Percentiles rank a stretch among this genome's conserved stretches.
These are phyloP conservation scores for Aphis gossypii DNA, from an alignment of 1,140 invertebrate genomes.

Conservation along the genomic window DNA sequence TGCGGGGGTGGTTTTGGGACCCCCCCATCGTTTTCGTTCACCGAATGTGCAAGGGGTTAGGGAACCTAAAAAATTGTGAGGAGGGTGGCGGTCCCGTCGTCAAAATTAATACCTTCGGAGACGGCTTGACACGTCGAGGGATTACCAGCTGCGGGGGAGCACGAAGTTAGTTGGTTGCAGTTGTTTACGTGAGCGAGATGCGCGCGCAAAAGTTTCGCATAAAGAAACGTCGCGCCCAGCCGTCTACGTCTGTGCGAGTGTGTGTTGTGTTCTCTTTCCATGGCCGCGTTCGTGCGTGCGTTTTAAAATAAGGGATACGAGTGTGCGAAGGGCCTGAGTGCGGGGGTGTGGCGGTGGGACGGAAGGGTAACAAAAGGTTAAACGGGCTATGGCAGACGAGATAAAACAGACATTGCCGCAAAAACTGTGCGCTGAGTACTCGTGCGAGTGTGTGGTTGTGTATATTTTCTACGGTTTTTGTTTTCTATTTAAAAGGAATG, in stretches of 20 bases:
- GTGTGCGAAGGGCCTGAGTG: background rate
- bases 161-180: background rate
- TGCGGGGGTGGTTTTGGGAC: background rate
- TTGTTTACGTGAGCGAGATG: background rate
- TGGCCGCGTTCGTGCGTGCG: background rate
- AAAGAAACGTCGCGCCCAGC: background rate
- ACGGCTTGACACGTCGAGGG: conserved; percentile 1
- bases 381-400: conserved; percentile 43
- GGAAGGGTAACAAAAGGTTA: conserved; percentile 43
- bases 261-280: background rate
- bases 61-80: background rate
- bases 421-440: conserved; percentile 8
- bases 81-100: background rate
- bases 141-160: background rate
- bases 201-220: background rate
- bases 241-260: background rate
- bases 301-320: background rate
- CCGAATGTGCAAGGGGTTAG: background rate
- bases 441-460: background rate
- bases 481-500: conserved; percentile 21
- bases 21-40: background rate
- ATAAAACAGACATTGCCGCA: conserved; percentile 39
- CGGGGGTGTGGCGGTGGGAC: background rate
- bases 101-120: conserved; percentile 50
- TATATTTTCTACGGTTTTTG: background rate